Percentiles rank a stretch among this genome's conserved stretches.
Conservation (phyloP, 2,797 vertebrate genomes). For the Alfaro cultratus region DNA sequence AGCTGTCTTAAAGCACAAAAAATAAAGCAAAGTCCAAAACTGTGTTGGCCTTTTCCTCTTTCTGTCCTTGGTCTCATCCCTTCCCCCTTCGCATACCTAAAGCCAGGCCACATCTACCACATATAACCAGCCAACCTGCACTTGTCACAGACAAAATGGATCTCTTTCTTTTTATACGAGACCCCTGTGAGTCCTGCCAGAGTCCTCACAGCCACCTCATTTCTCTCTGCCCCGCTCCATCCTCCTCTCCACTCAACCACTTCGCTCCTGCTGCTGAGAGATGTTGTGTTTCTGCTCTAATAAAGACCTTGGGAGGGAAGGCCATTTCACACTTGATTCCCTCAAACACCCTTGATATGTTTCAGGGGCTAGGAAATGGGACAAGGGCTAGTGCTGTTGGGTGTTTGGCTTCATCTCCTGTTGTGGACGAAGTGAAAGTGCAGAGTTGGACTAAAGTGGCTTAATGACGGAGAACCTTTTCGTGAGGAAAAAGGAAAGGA, state of each 20-base stretch:
- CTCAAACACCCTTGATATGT: constrained; percentile 67
- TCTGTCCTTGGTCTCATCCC: constrained; percentile 32
- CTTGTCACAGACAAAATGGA: constrained; percentile 73
- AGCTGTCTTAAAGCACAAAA: constrained; percentile 42
- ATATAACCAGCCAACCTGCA: constrained; percentile 71
- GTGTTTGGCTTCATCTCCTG: constrained; percentile 41
- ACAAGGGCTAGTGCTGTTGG: constrained; percentile 18
- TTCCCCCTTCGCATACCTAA: constrained; percentile 27
- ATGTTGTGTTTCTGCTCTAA: constrained; percentile 71
- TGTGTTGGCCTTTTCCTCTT: constrained; percentile 42
- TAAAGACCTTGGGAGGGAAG: constrained; percentile 76
- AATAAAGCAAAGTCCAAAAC: constrained; percentile 31
- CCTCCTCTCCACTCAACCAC: constrained; percentile 50
- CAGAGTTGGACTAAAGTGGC: constrained; percentile 18
- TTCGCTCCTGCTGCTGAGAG: constrained; percentile 49
- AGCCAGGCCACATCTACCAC: constrained; percentile 66
- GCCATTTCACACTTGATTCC: constrained; percentile 80
- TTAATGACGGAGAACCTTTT: not conserved
- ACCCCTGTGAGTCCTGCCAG: constrained; percentile 53
- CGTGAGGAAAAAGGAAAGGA: not conserved
- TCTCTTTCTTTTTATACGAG: constrained; percentile 62
- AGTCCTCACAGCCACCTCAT: constrained; percentile 36
- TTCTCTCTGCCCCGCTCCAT: constrained; percentile 44
- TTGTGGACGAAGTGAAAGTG: constrained; percentile 23
- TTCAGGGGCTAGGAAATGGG: constrained; percentile 49